Percentiles rank a stretch among this genome's conserved stretches.
Evolutionary conservation across 2,797 vertebrate species (phyloP).

Genomic region (Pteropus rufus): DNA sequence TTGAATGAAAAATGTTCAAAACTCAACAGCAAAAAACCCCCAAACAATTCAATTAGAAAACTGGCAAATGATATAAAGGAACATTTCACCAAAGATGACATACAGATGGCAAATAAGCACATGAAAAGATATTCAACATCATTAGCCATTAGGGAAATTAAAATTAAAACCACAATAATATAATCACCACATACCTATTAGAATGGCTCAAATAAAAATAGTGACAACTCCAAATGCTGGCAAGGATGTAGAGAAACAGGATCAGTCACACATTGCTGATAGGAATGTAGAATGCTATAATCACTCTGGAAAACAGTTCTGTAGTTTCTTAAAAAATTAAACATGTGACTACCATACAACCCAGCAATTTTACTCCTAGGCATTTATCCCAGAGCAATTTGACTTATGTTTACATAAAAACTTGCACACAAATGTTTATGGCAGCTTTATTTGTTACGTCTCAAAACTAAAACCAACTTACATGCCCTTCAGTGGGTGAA

Average conservation of each 20-base stretch:
- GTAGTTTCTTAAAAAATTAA: slow-evolving; percentile 17
- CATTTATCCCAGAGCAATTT: background rate
- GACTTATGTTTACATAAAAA: background rate
- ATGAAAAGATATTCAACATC: background rate
- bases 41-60: background rate
- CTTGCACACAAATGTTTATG: background rate
- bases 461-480: background rate
- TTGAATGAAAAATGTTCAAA: slow-evolving; percentile 6
- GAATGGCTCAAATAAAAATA: background rate
- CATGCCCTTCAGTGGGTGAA: background rate
- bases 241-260: background rate
- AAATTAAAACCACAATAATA: background rate
- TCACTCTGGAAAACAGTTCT: background rate
- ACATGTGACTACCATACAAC: background rate
- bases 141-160: background rate
- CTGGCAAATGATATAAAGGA: background rate
- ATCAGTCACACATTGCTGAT: background rate
- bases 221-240: background rate
- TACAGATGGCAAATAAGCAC: background rate
- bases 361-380: background rate
- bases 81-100: background rate
- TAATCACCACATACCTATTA: background rate
- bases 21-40: background rate
- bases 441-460: background rate
- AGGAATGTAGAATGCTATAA: background rate